These are phyloP conservation scores for Linnaemya vulpina DNA, from an alignment of 2,888 invertebrate genomes.

Conservation along the genomic window DNA sequence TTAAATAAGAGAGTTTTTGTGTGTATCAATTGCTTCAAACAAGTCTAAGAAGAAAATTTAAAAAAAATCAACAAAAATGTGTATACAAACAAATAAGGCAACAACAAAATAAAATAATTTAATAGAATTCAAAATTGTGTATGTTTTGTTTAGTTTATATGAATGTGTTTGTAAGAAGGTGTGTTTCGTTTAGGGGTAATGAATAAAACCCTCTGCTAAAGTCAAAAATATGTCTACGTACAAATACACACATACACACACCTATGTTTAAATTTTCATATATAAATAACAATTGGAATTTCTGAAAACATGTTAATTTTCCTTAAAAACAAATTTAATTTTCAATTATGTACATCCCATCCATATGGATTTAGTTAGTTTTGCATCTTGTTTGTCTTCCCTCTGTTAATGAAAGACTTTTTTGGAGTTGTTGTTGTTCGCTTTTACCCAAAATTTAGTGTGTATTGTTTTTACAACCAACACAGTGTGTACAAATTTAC, in stretches of 20 bases:
- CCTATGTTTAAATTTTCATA: not conserved
- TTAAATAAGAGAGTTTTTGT: slow-evolving; percentile 1
- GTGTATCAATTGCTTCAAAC: slow-evolving; percentile 30
- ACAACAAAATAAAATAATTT: slow-evolving; percentile 31
- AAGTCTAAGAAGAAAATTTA: slow-evolving; percentile 61
- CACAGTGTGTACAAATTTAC: not conserved
- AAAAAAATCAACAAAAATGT: slow-evolving; percentile 47
- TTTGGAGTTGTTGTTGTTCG: slow-evolving; percentile 5
- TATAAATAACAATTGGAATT: slow-evolving; percentile 15
- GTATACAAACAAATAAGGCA: slow-evolving; percentile 24
- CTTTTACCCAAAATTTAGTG: slow-evolving; percentile 30
- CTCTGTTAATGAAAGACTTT: slow-evolving; percentile 22
- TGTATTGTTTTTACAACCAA: slow-evolving; percentile 35
- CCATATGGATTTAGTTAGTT: not conserved
- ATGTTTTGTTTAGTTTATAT: slow-evolving; percentile 8
- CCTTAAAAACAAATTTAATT: no score
- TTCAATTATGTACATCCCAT: not conserved
- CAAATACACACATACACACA: not conserved
- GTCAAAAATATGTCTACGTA: not conserved
- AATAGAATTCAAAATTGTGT: slow-evolving; percentile 35
- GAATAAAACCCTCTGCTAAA: not conserved
- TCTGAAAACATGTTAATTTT: not conserved
- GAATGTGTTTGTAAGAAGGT: slow-evolving; percentile 49
- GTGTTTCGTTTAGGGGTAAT: slow-evolving; percentile 33
- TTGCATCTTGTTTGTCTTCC: slow-evolving; percentile 15